Base-by-base conservation (phyloP, 1,140 invertebrate genomes). In the Rhyzopertha dominica region DNA sequence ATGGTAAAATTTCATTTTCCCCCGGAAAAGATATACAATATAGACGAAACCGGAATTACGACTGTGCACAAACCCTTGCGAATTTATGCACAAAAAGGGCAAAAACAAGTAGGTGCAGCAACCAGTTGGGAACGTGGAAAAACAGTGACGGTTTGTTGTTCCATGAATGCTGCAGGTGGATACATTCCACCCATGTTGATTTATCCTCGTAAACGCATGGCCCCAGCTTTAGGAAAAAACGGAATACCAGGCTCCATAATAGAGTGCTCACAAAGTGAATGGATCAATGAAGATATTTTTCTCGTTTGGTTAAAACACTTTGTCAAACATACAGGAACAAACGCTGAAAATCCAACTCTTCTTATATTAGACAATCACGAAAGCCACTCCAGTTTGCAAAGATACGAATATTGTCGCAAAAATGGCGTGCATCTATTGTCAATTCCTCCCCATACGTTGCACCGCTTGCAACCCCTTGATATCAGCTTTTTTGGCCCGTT, bases 51-150 rank as follows among this genome's bases (percentile, higher is more conserved):
- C 32, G 70, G 69, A 1, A 53, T 70, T 12, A 65, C 52, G 2
- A 65, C 58, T 8, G 66, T 73, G 3, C 66, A 72, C 16, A 66
- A 66, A 49, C 64, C 66, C 16, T 30, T 38, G 32, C 73, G 67
- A 53, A 58, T 76, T 41, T 34, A 73, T 13, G 62, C 67, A 29
- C 13, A 30, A 29, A 69, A 61, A 54, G 59, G 62, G 16, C 41
- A 50, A 12, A 67, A 69, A 45, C 62, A 73, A 55, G 60, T 74
- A 7, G 71, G 67, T 16, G 53, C 58, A 36, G 22, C 70, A 4
- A 70, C 64, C 4, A 70, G 64, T 29, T 66, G 59, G 37, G 72
- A 74, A 56, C 57, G 71, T 32, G 70, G 70, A 17, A 63, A 62
- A 52, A 63, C 66, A 19, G 59, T 70, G 0, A 74, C 72, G 13